Conservation (phyloP, 2,888 invertebrate genomes). For the Eupithecia subfuscata region DNA sequence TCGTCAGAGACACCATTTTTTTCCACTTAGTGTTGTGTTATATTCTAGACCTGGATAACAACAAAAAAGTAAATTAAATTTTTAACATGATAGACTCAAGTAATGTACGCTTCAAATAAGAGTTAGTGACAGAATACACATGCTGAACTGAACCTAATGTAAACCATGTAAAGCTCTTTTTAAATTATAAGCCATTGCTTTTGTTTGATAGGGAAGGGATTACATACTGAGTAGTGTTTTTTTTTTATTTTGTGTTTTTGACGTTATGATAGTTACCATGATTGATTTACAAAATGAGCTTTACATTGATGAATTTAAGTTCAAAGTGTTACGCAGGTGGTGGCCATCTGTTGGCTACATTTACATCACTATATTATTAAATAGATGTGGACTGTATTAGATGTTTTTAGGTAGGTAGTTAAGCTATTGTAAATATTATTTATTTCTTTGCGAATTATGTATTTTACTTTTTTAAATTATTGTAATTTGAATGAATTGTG, state of each 20-base stretch:
- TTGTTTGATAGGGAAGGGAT: background rate
- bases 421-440: conserved; percentile 64
- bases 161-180: conserved; percentile 14
- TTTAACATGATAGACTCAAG: background rate
- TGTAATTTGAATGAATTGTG: conserved; percentile 50
- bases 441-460: conserved; percentile 72
- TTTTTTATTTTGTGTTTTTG: conserved; percentile 3
- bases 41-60: background rate
- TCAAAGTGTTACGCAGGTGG: conserved; percentile 1
- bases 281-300: conserved; percentile 28
- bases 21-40: background rate
- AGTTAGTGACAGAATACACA: background rate
- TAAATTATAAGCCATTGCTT: background rate
- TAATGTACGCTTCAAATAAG: background rate
- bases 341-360: background rate
- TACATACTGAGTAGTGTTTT: background rate
- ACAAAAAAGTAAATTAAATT: background rate
- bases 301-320: conserved; percentile 12
- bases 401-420: conserved; percentile 44
- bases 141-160: background rate
- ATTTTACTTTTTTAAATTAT: conserved; percentile 63
- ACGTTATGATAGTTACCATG: conserved; percentile 11
- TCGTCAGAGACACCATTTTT: background rate
- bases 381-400: conserved; percentile 27
- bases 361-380: conserved; percentile 15